Percentiles rank a stretch among this genome's conserved stretches.
phyloP scores from a whole-genome alignment of 2,113 vertebrate species.

The Gnathonemus longibarbis region DNA sequence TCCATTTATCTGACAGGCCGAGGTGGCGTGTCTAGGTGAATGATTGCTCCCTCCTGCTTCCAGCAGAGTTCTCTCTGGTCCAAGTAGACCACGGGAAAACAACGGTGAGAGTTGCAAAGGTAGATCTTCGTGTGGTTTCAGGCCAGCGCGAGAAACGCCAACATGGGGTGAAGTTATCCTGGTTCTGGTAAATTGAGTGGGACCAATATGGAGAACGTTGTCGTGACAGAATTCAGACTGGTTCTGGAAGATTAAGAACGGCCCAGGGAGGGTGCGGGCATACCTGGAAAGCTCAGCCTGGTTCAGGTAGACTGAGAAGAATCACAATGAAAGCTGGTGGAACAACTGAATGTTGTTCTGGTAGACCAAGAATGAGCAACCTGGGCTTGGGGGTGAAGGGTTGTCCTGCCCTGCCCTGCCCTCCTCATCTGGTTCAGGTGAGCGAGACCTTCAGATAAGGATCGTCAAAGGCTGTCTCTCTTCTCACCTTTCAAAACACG shows the following conservation, averaged over 20 bases:
- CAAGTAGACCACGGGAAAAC: background rate
- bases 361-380: background rate
- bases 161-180: background rate
- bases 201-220: background rate
- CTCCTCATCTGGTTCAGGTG: slow-evolving; percentile 2
- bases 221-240: background rate
- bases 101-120: background rate
- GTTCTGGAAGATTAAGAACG: background rate
- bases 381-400: background rate
- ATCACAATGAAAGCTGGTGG: background rate
- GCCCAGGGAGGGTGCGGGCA: background rate
- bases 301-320: slow-evolving; percentile 19
- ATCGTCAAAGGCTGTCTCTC: background rate
- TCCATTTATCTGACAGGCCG: background rate
- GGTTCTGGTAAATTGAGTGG: background rate
- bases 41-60: background rate
- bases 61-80: background rate
- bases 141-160: background rate
- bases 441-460: background rate
- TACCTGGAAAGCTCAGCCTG: background rate
- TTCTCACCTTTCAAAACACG: slow-evolving; percentile 5
- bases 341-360: background rate
- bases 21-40: background rate
- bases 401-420: background rate
- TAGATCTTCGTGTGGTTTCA: background rate